Base-by-base conservation (phyloP, 2,888 invertebrate genomes). In the Dioctria linearis region DNA sequence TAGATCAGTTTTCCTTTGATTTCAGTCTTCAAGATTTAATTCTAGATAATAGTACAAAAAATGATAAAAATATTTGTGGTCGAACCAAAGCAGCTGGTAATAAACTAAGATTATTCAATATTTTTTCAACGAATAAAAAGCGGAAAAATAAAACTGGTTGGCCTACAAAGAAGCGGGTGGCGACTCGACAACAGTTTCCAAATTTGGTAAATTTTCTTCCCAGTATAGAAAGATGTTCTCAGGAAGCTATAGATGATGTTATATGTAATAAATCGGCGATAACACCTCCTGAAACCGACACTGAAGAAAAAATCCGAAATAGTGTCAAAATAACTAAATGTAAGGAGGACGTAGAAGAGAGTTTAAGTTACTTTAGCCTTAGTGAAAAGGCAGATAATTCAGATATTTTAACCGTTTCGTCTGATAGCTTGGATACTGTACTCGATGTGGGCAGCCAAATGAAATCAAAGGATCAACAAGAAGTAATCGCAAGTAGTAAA, bases 71-170 rank as follows among this genome's bases (percentile, higher is more conserved):
- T 42, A 8, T 59, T 61, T 46, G 49, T 71, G 37, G 49, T 40
- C n/a, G 37, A 40, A 49, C 78, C 25, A 66, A 51, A 4, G 42
- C 43, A 39, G 54, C 54, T 65, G 39, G 37, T 5, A 69, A 39
- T 13, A 81, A 65, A 37, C 46, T 81, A 46, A 71, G 80, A 37
- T 61, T 82, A n/a, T 82, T 78, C 69, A 82, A 82, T 39, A 49
- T 81, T 3, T 80, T 80, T 51, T 54, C 80, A 40, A 71, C 46
- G 46, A 81, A 80, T 46, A 83, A 84, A 83, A 86, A 85, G 80
- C 85, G 86, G 2, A 93, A 94, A 88, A 95, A 95, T 87, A 90
- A 92, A 82, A 96, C 96, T 0, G 96, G 96, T 6, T 96, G 96
- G 96, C 96, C 96, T 0, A 90, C 65, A 90, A 86, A 91, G 91